Percentiles rank a stretch among this genome's conserved stretches.
These are phyloP conservation scores for Moxostoma hubbsi DNA, from an alignment of 2,797 vertebrate species.

Conservation along the genomic window DNA sequence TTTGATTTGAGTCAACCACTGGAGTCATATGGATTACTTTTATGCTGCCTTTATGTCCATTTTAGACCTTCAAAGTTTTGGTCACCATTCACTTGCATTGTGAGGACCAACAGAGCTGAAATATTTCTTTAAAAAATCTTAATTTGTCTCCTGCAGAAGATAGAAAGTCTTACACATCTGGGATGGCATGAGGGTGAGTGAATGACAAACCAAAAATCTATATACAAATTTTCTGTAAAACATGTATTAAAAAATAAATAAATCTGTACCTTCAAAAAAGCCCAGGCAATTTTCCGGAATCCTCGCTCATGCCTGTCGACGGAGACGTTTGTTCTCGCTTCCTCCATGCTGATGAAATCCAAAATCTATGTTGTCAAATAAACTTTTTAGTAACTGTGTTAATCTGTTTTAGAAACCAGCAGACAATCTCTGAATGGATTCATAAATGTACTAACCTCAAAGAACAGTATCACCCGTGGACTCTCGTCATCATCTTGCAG, in stretches of 20 bases:
- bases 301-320: conserved; percentile 78
- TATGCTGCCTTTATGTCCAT: too few species aligned
- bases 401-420: neutral
- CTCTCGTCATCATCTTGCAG: conserved; percentile 79
- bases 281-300: conserved; percentile 95
- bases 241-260: neutral
- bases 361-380: conserved; percentile 80
- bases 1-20: too few species aligned
- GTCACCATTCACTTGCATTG: too few species aligned
- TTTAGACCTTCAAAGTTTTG: too few species aligned
- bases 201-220: neutral
- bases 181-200: too few species aligned
- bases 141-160: too few species aligned
- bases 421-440: neutral
- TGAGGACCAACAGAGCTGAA: too few species aligned
- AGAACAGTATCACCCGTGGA: conserved; percentile 88
- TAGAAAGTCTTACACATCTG: too few species aligned
- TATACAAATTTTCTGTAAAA: too few species aligned
- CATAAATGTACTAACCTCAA: conserved; percentile 84
- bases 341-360: conserved; percentile 87
- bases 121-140: too few species aligned
- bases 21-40: too few species aligned
- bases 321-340: conserved; percentile 81
- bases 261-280: conserved; percentile 90
- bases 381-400: neutral